Conservation (phyloP, 2,888 invertebrate genomes). For the Dicranocentrus wangi region DNA sequence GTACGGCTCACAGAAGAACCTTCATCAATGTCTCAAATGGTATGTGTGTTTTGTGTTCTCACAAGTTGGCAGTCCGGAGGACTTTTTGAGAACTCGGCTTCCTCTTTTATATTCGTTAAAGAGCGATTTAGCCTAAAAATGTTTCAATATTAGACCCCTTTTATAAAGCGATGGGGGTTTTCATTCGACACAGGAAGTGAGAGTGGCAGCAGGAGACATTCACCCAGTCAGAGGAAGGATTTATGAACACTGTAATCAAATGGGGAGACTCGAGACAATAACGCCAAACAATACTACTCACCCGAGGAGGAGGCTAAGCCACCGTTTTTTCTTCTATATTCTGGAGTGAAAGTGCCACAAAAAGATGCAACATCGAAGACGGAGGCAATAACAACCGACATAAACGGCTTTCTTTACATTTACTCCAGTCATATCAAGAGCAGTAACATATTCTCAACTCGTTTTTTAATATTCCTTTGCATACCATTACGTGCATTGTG, state of each 20-base stretch:
- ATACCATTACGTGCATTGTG: slow-evolving; percentile 15
- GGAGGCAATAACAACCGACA: slow-evolving; percentile 44
- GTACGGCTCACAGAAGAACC: slow-evolving; percentile 30
- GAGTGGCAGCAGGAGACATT: slow-evolving; percentile 35
- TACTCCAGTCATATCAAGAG: slow-evolving; percentile 35
- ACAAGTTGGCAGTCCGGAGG: background rate
- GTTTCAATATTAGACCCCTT: slow-evolving; percentile 25
- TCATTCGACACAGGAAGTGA: slow-evolving; percentile 15
- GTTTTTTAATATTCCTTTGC: slow-evolving; percentile 50
- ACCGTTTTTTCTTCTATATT: slow-evolving; percentile 9
- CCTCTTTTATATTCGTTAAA: slow-evolving; percentile 20
- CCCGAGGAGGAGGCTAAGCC: background rate
- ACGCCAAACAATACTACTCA: background rate
- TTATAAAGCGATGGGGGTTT: background rate
- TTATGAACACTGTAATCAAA: slow-evolving; percentile 60
- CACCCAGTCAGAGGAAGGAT: slow-evolving; percentile 48
- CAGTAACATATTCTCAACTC: slow-evolving; percentile 43
- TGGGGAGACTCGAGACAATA: slow-evolving; percentile 61
- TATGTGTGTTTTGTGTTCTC: slow-evolving; percentile 24
- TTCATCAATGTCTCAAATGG: slow-evolving; percentile 56
- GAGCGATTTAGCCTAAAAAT: slow-evolving; percentile 32
- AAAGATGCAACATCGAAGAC: slow-evolving; percentile 22
- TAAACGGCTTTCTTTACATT: slow-evolving; percentile 36
- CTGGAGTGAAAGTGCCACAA: slow-evolving; percentile 31
- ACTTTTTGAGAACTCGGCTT: slow-evolving; percentile 21